Base-by-base conservation (phyloP, 1,140 invertebrate genomes). In the Belonocnema kinseyi region DNA sequence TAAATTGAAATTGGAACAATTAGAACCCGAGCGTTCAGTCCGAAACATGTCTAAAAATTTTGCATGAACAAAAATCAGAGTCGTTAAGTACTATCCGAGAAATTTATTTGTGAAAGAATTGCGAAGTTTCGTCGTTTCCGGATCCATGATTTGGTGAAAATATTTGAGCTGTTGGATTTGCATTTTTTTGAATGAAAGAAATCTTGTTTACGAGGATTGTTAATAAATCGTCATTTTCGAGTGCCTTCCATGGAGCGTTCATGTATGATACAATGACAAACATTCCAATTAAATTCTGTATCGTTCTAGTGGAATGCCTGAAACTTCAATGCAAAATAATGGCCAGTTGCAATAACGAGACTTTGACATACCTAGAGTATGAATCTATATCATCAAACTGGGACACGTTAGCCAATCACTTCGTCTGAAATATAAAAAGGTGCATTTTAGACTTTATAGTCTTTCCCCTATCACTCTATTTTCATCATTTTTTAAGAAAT, bases 221-320 rank as follows among this genome's bases (percentile, higher is more conserved):
- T 66, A 66, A 66, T 33, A 66, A 66, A 66, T 66, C 61, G 26
- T 40, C 61, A 66, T 66, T 66, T 66, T 66, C 21, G 61, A 40
- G 61, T 66, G 40, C 33, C 26, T 66, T 66, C 33, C 61, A 21
- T 33, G 26, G 26, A 66, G 26, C 61, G 61, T 66, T 66, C 61
- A 66, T 40, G 61, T 66, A 66, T 66, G 61, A 66, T 66, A 66
- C 61, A 66, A 66, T 66, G 61, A 66, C 61, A 66, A 66, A 66
- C 61, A 66, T 66, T 66, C 61, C 61, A 66, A 66, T 66, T 66
- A 66, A 66, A 66, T 66, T n/a, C 61, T 40, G 61, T 66, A 66
- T n/a, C 61, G 61, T 66, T 66, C 26, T 66, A 66, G 61, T 33
- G 61, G 61, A 66, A 66, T 66, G 21, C 61, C 26, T 40, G 61